Evolutionary conservation across 2,113 vertebrate genomes (phyloP).

Genomic region (Toxotes jaculatrix): DNA sequence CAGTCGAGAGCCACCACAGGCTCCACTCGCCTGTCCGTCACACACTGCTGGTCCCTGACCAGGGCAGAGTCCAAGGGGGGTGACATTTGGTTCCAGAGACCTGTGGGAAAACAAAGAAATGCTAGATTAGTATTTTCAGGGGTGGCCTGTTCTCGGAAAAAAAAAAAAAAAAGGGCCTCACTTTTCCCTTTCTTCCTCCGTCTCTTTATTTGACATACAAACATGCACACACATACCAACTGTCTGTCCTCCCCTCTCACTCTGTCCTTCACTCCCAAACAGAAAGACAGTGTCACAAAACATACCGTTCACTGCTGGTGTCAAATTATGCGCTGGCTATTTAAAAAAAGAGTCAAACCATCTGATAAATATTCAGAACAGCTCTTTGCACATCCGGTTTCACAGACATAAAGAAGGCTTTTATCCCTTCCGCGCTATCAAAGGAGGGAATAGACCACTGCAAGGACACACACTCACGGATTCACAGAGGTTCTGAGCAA

Average conservation of each 20-base stretch:
- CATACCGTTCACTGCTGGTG: conserved; percentile 38
- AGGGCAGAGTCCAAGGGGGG: conserved; percentile 74
- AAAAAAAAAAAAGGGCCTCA: conserved; percentile 8
- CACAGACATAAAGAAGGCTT: conserved; percentile 82
- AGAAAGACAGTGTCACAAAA: conserved; percentile 51
- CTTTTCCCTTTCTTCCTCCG: conserved; percentile 1
- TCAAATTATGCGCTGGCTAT: conserved; percentile 66
- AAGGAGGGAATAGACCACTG: conserved; percentile 73
- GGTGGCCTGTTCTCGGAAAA: conserved; percentile 43
- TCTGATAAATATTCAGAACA: conserved; percentile 83
- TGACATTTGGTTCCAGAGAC: conserved; percentile 85
- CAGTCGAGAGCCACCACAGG: conserved; percentile 70
- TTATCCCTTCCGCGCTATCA: conserved; percentile 75
- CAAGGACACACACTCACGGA: conserved; percentile 67
- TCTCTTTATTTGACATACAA: conserved; percentile 54
- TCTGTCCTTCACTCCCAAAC: conserved; percentile 19
- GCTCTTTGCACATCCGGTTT: conserved; percentile 81
- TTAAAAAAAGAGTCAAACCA: conserved; percentile 61
- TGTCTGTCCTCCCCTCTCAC: conserved; percentile 22
- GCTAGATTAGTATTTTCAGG: conserved; percentile 70
- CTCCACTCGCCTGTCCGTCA: conserved; percentile 78
- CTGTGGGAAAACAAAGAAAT: conserved; percentile 78
- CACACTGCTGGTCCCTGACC: conserved; percentile 80
- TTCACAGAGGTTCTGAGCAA: conserved; percentile 53
- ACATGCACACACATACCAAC: conserved; percentile 38